Percentiles rank a stretch among this genome's conserved stretches.
These are phyloP conservation scores for Entomyzon cyanotis DNA, from an alignment of 2,113 vertebrate species.

Conservation along the genomic window DNA sequence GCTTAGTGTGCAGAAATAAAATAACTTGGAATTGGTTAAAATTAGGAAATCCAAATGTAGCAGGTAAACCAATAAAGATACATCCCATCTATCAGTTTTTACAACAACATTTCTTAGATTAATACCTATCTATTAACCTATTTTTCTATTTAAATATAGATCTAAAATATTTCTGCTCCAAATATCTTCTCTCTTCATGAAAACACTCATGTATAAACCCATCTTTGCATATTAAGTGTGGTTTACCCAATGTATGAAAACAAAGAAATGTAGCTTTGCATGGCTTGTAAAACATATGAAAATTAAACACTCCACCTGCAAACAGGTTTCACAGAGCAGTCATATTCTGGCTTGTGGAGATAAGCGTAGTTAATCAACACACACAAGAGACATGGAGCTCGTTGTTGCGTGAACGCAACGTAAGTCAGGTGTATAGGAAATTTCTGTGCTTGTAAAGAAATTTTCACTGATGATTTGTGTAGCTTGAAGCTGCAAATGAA, in stretches of 20 bases:
- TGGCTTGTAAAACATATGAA: not conserved
- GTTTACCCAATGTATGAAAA: not conserved
- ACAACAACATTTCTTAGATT: not conserved
- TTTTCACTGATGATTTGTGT: not conserved
- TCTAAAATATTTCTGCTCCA: not conserved
- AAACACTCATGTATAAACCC: not conserved
- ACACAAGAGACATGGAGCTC: not conserved
- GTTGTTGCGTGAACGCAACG: not conserved
- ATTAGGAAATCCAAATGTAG: not conserved
- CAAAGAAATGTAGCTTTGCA: not conserved
- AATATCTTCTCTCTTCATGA: not conserved
- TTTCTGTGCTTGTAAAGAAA: not conserved
- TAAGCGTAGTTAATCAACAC: not conserved
- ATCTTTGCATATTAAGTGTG: not conserved
- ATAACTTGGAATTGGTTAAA: not conserved
- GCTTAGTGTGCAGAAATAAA: not conserved
- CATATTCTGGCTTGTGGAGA: not conserved
- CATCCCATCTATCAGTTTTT: not conserved
- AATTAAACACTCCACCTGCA: not conserved
- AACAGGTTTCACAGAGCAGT: not conserved
- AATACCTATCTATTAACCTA: not conserved
- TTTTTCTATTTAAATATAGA: not conserved
- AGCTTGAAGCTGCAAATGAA: slow-evolving; percentile 22
- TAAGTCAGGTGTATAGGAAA: not conserved
- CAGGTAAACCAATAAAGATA: not conserved